Conservation (phyloP, 2,888 invertebrate genomes). For the Lasioglossum leucozonium region DNA sequence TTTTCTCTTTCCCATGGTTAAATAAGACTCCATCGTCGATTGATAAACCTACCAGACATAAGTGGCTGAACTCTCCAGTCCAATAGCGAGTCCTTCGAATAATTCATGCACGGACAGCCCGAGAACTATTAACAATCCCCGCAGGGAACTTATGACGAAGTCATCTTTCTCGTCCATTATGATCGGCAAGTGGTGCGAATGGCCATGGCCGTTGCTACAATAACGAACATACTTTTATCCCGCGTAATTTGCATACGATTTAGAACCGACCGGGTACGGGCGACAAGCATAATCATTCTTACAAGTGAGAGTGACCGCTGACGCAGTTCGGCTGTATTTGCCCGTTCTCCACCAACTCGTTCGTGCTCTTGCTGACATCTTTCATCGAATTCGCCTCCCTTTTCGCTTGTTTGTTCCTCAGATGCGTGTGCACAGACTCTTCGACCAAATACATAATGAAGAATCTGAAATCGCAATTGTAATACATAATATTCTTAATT, state of each 20-base stretch:
- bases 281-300: slow-evolving; percentile 49
- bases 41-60: slow-evolving; percentile 83
- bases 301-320: slow-evolving; percentile 72
- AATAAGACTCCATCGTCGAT: background rate
- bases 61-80: slow-evolving; percentile 84
- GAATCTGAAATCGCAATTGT: slow-evolving; percentile 70
- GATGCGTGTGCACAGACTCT: slow-evolving; percentile 90
- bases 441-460: slow-evolving; percentile 88
- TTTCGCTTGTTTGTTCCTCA: slow-evolving; percentile 81
- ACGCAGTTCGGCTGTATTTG: slow-evolving; percentile 44
- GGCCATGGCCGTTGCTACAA: slow-evolving; percentile 62
- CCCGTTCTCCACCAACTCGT: slow-evolving; percentile 80
- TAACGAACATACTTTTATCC: slow-evolving; percentile 24
- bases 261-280: background rate
- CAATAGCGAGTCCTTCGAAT: slow-evolving; percentile 90
- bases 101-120: slow-evolving; percentile 94
- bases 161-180: slow-evolving; percentile 75
- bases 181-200: slow-evolving; percentile 76
- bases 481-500: background rate
- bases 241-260: slow-evolving; percentile 22
- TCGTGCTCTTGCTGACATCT: slow-evolving; percentile 79
- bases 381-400: slow-evolving; percentile 41
- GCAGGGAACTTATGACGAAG: slow-evolving; percentile 84
- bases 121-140: slow-evolving; percentile 92
- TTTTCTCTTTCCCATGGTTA: background rate